Base-by-base conservation (phyloP, 2,797 vertebrate genomes). In the Ciconia nigra region DNA sequence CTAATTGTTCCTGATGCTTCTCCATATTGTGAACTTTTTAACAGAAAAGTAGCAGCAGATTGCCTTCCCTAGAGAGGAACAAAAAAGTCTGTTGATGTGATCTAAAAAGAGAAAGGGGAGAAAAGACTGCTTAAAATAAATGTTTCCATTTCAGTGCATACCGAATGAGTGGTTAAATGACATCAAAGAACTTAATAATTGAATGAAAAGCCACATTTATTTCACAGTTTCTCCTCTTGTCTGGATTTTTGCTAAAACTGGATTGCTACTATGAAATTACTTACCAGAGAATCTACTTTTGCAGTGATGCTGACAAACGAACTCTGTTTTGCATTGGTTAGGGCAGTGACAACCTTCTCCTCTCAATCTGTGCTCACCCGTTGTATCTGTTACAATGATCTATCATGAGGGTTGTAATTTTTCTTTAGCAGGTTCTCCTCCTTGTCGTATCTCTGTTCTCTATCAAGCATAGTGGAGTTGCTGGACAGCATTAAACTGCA, bases 1-100 rank as follows among this genome's bases (percentile, higher is more conserved):
- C 65, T 97, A 96, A 97, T 97, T 97, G 96, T 96, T 98, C 86
- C 90, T 87, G 96, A 94, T 96, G 92, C 83, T 98, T 96, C 94
- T 96, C 95, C 91, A 90, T 94, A 96, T 95, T 97, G 91, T 91
- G 96, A 96, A 89, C 72, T 91, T 97, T 95, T 96, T 94, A 97
- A 73, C 11, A 13, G 94, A 70, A 96, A 97, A 96, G 41, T 74
- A 93, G 67, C 72, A 94, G 83, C 96, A 97, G 91, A 95, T 93
- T 96, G 90, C 62, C 83, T 94, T 98, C 96, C 80, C 80, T 61
- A 58, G 94, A 94, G 88, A 90, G 52, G 44, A 92, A 87, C 26
- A 76, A 77, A 85, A 83, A 71, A 91, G 70, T 47, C 81, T 89
- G 33, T 46, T 85, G 67, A 90, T 95, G 85, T 95, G 83, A 89